Evolutionary conservation across 2,888 invertebrate species (phyloP), one percentile per base, ranked within the genome.

Genomic region (Pristionchus entomophagus): DNA sequence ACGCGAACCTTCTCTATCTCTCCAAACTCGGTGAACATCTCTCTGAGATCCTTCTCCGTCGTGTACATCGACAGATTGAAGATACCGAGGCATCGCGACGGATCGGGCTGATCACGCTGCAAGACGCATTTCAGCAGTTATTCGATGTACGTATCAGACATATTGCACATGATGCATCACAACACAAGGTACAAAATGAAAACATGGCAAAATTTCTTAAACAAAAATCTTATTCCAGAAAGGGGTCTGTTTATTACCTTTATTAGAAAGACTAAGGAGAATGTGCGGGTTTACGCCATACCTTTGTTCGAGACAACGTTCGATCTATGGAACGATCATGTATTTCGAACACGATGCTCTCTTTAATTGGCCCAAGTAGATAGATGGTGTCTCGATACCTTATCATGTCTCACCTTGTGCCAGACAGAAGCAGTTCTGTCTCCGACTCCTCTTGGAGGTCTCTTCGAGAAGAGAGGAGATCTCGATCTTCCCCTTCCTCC

Each of bases 11-110:
- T 96, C 93, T 98, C 97, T 51, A 99, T 96, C 0, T 96, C 96
- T 2, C 98, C 98, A 94, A 96, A 98, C 94, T 97, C 97, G 77
- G 96, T 96, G 94, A 99, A 98, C 89, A 98, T 96, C 92, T 97
- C 96, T 93, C 96, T 96, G 65, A 99, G 95, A 94, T 97, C 97
- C 91, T 96, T 96, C 94, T 98, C 98, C 0, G 97, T 96, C 0
- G 98, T 99, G 94, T 96, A 96, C 85, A 97, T 96, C 93, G 97
- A 97, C 86, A 99, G 95, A 5, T 98, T 98, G 94, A 99, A 99
- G 19, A 99, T 96, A 29, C 99, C 99, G 81, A 99, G 95, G 94
- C 98, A 98, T 85, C 97, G 95, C 78, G 96, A 96, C 3, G 97
- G 96, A 88, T 96, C 96, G 0, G 98, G 98, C 93, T 97, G 96